A percentile compares a stretch with the other conserved stretches of the same genome.
Evolutionary conservation across 2,797 vertebrate genomes (phyloP).

Genomic region (Pampus argenteus): DNA sequence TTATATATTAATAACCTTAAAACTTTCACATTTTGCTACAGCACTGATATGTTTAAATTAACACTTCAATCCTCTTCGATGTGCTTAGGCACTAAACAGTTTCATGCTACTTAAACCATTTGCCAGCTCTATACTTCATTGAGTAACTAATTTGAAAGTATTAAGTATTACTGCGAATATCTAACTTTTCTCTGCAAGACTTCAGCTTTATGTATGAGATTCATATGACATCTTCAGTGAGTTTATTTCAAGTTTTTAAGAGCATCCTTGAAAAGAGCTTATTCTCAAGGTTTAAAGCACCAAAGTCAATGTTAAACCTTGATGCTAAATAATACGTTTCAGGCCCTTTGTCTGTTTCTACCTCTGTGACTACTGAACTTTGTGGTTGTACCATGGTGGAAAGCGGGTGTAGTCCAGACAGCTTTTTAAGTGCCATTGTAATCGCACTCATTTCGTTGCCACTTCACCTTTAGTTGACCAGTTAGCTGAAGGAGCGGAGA

Average conservation of each 20-base stretch:
- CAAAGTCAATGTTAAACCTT: constrained; percentile 1
- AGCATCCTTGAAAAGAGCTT: neutral
- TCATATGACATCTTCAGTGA: neutral
- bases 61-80: neutral
- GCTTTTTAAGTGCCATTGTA: neutral
- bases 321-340: constrained; percentile 11
- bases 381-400: neutral
- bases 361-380: neutral
- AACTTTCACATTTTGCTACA: neutral
- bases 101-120: neutral
- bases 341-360: constrained; percentile 6
- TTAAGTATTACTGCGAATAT: neutral
- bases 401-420: constrained; percentile 3
- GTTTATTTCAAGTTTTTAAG: neutral
- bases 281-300: neutral
- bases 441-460: constrained; percentile 1
- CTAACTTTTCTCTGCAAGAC: neutral
- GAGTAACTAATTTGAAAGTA: neutral
- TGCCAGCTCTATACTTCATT: neutral
- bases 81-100: neutral
- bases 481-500: constrained; percentile 1
- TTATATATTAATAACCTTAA: neutral
- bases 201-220: neutral
- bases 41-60: neutral
- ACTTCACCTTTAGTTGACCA: constrained; percentile 3